Evolutionary conservation across 2,113 vertebrate species (phyloP).

Genomic region (Sapajus apella): DNA sequence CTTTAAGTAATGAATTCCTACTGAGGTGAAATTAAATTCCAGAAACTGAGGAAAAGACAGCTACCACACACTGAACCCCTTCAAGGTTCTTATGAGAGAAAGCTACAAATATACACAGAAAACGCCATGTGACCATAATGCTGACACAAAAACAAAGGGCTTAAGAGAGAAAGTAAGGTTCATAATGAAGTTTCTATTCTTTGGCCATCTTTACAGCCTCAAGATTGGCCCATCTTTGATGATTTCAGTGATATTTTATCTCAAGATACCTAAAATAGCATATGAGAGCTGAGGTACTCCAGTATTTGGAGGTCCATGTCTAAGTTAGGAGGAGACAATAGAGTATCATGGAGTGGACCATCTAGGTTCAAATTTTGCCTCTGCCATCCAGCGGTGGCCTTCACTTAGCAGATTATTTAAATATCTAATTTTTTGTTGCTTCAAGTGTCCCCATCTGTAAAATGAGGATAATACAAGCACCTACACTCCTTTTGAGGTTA

Average conservation of each 20-base stretch:
- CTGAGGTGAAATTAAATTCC: constrained; percentile 31
- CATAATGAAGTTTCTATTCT: constrained; percentile 75
- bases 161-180: constrained; percentile 24
- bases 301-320: background rate
- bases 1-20: constrained; percentile 10
- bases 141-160: constrained; percentile 71
- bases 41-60: constrained; percentile 8
- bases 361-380: background rate
- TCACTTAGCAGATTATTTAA: constrained; percentile 17
- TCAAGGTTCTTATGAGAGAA: constrained; percentile 50
- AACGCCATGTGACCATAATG: constrained; percentile 65
- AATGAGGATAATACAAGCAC: constrained; percentile 5
- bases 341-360: background rate
- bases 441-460: constrained; percentile 30
- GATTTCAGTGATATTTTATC: background rate
- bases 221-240: constrained; percentile 55
- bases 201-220: constrained; percentile 65
- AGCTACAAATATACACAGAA: constrained; percentile 65
- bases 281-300: background rate
- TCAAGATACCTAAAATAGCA: background rate
- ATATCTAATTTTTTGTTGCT: constrained; percentile 21
- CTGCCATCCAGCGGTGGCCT: background rate
- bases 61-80: background rate
- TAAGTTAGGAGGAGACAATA: background rate
- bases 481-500: constrained; percentile 1